Conservation (phyloP, 1,140 invertebrate species). For the Drosophila erecta region DNA sequence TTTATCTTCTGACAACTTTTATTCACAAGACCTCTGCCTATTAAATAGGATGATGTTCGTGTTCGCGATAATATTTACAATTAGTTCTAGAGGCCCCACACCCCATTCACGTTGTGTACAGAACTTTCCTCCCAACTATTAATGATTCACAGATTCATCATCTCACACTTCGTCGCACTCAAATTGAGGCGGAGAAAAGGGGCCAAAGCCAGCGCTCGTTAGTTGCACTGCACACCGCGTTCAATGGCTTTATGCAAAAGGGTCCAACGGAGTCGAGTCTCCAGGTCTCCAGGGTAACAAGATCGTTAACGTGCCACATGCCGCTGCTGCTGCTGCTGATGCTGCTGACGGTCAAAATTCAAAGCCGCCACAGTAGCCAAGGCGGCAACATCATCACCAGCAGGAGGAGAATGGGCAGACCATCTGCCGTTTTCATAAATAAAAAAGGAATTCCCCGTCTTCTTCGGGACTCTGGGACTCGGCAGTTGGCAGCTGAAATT, state of each 20-base stretch:
- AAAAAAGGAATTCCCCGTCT: conserved; percentile 54
- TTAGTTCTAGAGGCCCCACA: background rate
- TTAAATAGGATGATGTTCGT: background rate
- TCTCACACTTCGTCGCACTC: conserved; percentile 2
- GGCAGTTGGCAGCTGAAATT: conserved; percentile 64
- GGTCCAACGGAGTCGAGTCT: conserved; percentile 42
- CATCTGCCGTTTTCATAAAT: conserved; percentile 65
- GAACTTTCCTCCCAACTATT: background rate
- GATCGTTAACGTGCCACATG: conserved; percentile 77
- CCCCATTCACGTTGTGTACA: background rate
- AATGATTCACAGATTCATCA: conserved; percentile 22
- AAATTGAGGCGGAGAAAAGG: conserved; percentile 10
- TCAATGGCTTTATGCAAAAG: conserved; percentile 53
- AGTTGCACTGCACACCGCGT: conserved; percentile 48
- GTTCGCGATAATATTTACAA: background rate
- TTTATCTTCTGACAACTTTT: no score
- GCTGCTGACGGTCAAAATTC: conserved; percentile 57
- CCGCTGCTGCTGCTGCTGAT: conserved; percentile 43
- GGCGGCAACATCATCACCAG: conserved; percentile 9
- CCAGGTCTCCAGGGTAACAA: conserved; percentile 65
- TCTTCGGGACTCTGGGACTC: conserved; percentile 20
- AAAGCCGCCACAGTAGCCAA: conserved; percentile 38
- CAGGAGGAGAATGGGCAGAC: conserved; percentile 15
- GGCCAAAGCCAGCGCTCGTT: conserved; percentile 42
- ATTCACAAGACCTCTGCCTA: background rate